Base-by-base conservation (phyloP, 2,797 vertebrate species). In the Helicolenus hilgendorfi region DNA sequence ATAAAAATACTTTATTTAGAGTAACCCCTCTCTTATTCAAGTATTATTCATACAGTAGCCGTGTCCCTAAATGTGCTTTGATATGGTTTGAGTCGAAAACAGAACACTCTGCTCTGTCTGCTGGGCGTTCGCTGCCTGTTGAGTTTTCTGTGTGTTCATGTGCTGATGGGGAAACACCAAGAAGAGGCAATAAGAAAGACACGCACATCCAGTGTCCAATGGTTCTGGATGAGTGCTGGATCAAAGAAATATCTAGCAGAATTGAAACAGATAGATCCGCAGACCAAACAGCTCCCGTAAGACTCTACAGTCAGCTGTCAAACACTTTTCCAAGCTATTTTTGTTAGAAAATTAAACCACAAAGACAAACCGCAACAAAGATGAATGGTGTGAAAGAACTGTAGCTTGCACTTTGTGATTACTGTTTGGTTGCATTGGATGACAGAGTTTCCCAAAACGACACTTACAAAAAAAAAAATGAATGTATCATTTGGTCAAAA, bases 1-100 rank as follows among this genome's bases (percentile, higher is more conserved):
- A 33, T 29, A 64, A 59, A 72, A 60, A n/a, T 8, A 24, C n/a
- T 60, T 85, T 72, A 60, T 76, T 68, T 56, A 68, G 3, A 36
- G 33, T 29, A 24, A 65, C n/a, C 14, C 41, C 41, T 45, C 41
- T 45, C 14, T 18, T 45, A 45, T 11, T 72, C 7, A 38, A 65
- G 7, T 15, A 6, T 67, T 78, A 55, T 72, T 69, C 55, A 85
- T 27, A n/a, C 11, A 27, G 22, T 20, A 15, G 20, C 14, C 15
- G 15, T 69, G 4, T 49, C 36, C 41, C 13, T 45, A 35, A 33
- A 65, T 29, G 67, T 69, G 31, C 22, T 45, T 45, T 45, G 14
- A 45, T 45, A 45, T 11, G 15, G 13, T 59, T n/a, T 36, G 7
- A 53, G 56, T 78, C 33, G 29, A 78, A 77, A 58, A 63, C 69